phyloP scores from a whole-genome alignment of 2,888 invertebrate genomes.

The Lasioglossum pauxillum region DNA sequence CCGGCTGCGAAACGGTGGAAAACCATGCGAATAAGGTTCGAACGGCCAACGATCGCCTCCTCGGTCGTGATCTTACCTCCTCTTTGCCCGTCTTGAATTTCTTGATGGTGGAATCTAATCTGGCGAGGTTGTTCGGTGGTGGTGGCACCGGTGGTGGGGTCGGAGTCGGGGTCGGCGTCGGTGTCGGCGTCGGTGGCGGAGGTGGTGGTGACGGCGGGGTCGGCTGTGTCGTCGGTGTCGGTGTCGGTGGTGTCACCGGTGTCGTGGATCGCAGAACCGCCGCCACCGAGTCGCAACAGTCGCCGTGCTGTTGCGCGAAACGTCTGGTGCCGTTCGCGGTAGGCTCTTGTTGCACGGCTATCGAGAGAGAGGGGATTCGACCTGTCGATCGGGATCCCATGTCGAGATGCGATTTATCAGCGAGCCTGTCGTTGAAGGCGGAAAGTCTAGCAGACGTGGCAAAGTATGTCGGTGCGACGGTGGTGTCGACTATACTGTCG shows the following conservation, averaged over 20 bases:
- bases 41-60: neutral
- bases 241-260: neutral
- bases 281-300: slow-evolving; percentile 11
- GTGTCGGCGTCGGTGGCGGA: neutral
- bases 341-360: slow-evolving; percentile 78
- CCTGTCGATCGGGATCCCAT: slow-evolving; percentile 70
- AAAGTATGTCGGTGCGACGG: slow-evolving; percentile 73
- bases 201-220: neutral
- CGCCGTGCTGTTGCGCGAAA: slow-evolving; percentile 65
- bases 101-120: slow-evolving; percentile 82
- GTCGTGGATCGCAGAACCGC: neutral
- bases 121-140: slow-evolving; percentile 73
- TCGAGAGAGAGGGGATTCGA: slow-evolving; percentile 74
- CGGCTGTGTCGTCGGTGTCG: neutral
- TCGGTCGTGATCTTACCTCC: slow-evolving; percentile 56
- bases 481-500: slow-evolving; percentile 84
- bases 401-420: slow-evolving; percentile 67
- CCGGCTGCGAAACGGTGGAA: slow-evolving; percentile 64
- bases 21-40: slow-evolving; percentile 42
- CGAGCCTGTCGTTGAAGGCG: slow-evolving; percentile 71
- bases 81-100: slow-evolving; percentile 84
- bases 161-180: neutral
- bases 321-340: slow-evolving; percentile 62
- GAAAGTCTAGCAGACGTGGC: slow-evolving; percentile 69
- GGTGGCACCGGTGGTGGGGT: neutral